Evolutionary conservation across 2,888 invertebrate species (phyloP).

Genomic region (Polylopha cassiicola): DNA sequence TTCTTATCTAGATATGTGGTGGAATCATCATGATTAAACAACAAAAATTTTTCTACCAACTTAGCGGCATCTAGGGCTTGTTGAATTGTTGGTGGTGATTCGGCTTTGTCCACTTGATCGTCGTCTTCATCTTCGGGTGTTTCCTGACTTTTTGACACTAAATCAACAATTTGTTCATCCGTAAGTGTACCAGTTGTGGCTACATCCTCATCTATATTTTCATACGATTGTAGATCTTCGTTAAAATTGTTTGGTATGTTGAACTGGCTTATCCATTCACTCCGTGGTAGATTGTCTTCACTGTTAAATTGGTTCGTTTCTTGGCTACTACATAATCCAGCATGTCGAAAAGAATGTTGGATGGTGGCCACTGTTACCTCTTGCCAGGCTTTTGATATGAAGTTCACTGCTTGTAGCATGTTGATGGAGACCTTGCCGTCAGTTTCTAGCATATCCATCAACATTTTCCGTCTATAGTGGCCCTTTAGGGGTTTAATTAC

Average conservation of each 20-base stretch:
- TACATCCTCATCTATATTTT: slow-evolving; percentile 24
- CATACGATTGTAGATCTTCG: slow-evolving; percentile 25
- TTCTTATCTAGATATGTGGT: neutral
- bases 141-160: slow-evolving; percentile 26
- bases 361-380: slow-evolving; percentile 23
- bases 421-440: slow-evolving; percentile 29
- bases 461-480: slow-evolving; percentile 31
- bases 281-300: slow-evolving; percentile 23
- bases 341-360: slow-evolving; percentile 22
- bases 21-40: neutral
- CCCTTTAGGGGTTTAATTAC: slow-evolving; percentile 32
- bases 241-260: slow-evolving; percentile 25
- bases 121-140: slow-evolving; percentile 26
- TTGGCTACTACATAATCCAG: slow-evolving; percentile 17
- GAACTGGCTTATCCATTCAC: slow-evolving; percentile 22
- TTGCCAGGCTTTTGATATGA: slow-evolving; percentile 24
- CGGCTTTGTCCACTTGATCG: slow-evolving; percentile 3
- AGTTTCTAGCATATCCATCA: slow-evolving; percentile 30
- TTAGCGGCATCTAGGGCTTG: neutral
- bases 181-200: slow-evolving; percentile 27
- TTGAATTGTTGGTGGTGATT: slow-evolving; percentile 7
- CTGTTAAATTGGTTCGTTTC: slow-evolving; percentile 22
- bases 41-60: neutral
- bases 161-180: slow-evolving; percentile 26
- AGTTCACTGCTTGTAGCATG: slow-evolving; percentile 31